Evolutionary conservation across 2,113 vertebrate genomes (phyloP).

Genomic region (Caranx ignobilis): DNA sequence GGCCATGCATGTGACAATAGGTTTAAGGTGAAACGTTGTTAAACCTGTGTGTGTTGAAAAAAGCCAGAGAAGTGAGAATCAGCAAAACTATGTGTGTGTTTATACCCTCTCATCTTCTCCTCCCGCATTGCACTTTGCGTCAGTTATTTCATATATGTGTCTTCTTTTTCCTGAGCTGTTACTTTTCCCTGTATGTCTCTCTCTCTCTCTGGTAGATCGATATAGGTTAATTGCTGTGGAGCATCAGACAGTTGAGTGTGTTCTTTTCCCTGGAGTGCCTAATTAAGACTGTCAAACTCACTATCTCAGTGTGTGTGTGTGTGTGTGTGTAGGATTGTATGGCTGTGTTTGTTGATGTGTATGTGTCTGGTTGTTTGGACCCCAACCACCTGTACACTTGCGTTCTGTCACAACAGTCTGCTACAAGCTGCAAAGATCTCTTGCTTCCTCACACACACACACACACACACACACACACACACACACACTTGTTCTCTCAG

Average conservation of each 20-base stretch:
- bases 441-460: too few species aligned
- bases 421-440: not conserved
- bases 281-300: conserved; percentile 59
- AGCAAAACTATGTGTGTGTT: not conserved
- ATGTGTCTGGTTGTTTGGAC: not conserved
- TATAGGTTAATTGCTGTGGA: conserved; percentile 66
- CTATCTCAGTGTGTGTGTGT: not conserved
- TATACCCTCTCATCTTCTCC: not conserved
- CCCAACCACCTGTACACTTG: conserved; percentile 3
- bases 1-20: conserved; percentile 15
- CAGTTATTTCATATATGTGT: not conserved
- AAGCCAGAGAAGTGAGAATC: not conserved
- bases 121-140: not conserved
- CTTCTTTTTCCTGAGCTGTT: conserved; percentile 1
- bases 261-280: conserved; percentile 59
- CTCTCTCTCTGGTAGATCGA: conserved; percentile 48
- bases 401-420: not conserved
- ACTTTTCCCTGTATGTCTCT: not conserved
- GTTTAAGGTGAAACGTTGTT: not conserved
- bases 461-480: not conserved
- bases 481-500: not conserved
- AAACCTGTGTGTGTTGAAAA: not conserved
- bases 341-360: not conserved
- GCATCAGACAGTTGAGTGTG: conserved; percentile 48
- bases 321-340: not conserved